These are phyloP conservation scores for Acrossocheilus fasciatus DNA, from an alignment of 2,797 vertebrate genomes.

Conservation along the genomic window DNA sequence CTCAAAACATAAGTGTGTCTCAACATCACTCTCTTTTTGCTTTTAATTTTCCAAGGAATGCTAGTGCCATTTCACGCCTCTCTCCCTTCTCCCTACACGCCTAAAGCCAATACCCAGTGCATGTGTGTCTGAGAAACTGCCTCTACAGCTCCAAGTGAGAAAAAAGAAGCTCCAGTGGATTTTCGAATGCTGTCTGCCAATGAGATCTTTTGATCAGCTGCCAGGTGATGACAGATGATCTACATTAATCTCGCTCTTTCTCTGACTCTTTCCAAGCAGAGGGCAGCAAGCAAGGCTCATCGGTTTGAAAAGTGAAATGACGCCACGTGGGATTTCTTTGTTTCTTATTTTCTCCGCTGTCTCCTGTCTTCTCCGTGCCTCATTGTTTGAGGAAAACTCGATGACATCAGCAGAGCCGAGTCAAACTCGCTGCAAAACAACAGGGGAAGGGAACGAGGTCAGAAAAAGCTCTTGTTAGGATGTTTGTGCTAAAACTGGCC, in stretches of 20 bases:
- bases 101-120: slow-evolving; percentile 67
- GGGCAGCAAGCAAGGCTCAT: slow-evolving; percentile 41
- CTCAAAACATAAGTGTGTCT: slow-evolving; percentile 65
- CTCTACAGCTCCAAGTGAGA: slow-evolving; percentile 53
- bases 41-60: slow-evolving; percentile 63
- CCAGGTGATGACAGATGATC: slow-evolving; percentile 78
- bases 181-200: slow-evolving; percentile 73
- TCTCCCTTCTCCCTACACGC: slow-evolving; percentile 47
- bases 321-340: slow-evolving; percentile 48
- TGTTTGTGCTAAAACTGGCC: slow-evolving; percentile 22
- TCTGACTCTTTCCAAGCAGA: slow-evolving; percentile 39
- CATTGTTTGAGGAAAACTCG: slow-evolving; percentile 28
- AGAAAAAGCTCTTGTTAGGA: slow-evolving; percentile 33
- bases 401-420: slow-evolving; percentile 47
- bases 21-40: slow-evolving; percentile 63
- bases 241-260: slow-evolving; percentile 70
- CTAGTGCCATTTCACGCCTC: slow-evolving; percentile 74
- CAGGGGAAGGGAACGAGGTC: slow-evolving; percentile 41
- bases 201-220: slow-evolving; percentile 76
- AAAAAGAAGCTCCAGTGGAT: slow-evolving; percentile 69
- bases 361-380: slow-evolving; percentile 4
- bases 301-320: slow-evolving; percentile 46
- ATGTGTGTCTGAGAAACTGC: slow-evolving; percentile 68
- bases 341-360: slow-evolving; percentile 37
- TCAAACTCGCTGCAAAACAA: slow-evolving; percentile 24